These are phyloP conservation scores for Galagoides demidoff DNA, from an alignment of 2,797 vertebrate species.

Conservation along the genomic window DNA sequence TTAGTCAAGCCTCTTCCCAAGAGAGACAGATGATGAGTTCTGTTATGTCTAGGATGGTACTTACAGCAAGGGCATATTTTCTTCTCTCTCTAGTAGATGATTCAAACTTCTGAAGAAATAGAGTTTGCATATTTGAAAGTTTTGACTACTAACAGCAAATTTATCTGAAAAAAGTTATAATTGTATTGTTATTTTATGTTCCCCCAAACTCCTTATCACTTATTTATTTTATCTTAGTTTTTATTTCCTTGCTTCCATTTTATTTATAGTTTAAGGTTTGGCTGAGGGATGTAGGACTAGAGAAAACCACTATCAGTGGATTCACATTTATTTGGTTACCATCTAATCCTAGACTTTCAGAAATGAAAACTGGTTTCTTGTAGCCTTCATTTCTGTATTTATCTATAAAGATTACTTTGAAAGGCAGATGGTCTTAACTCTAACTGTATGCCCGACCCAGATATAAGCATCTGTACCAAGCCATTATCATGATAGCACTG, in stretches of 20 bases:
- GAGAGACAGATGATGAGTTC: background rate
- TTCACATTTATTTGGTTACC: background rate
- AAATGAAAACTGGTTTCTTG: slow-evolving; percentile 20
- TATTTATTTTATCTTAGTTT: slow-evolving; percentile 42
- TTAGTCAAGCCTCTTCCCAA: background rate
- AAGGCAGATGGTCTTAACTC: background rate
- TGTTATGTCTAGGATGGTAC: slow-evolving; percentile 37
- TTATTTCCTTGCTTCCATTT: background rate
- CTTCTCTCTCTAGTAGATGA: slow-evolving; percentile 60
- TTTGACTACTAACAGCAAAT: background rate
- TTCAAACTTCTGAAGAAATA: background rate
- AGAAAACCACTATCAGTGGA: background rate
- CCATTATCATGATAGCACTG: background rate
- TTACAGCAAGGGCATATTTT: background rate
- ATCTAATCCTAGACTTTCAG: background rate
- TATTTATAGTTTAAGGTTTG: background rate
- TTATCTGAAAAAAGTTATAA: background rate
- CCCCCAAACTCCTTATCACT: background rate
- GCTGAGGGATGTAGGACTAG: background rate
- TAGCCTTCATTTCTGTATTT: background rate
- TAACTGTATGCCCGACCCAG: background rate
- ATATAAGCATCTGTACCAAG: background rate
- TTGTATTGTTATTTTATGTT: background rate
- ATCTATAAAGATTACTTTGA: background rate
- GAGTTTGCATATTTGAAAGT: background rate